phyloP scores from a whole-genome alignment of 92 coral and sea anemone species.

The Phenganax stokvisi region DNA sequence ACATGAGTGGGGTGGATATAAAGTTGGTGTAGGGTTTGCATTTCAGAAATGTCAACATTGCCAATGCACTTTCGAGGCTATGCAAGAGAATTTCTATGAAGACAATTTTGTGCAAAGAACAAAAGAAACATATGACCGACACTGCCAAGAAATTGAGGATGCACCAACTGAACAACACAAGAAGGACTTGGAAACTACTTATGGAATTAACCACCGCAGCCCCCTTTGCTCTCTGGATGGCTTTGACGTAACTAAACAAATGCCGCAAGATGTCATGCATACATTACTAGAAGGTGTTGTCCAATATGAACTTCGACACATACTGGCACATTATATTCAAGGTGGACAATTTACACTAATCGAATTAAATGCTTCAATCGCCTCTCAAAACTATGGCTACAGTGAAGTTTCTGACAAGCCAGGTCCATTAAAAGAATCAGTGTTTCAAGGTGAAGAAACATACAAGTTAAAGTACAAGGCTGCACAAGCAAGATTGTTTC shows the following conservation, averaged over 20 bases:
- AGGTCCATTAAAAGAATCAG: constrained; percentile 29
- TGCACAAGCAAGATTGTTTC: constrained; percentile 34
- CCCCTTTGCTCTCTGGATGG: not conserved
- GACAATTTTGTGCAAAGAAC: no score
- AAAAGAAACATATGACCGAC: no score
- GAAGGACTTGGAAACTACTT: not conserved
- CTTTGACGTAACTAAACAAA: no score
- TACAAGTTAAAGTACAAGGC: constrained; percentile 42
- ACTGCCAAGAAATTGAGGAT: no score
- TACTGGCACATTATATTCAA: constrained; percentile 8
- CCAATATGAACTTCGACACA: not conserved
- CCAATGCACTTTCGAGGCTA: no score
- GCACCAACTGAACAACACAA: not conserved
- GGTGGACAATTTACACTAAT: constrained; percentile 3
- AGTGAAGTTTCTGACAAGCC: constrained; percentile 39
- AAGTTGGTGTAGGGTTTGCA: no score
- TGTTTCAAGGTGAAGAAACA: constrained; percentile 27
- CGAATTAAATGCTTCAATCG: constrained; percentile 16
- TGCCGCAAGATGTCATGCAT: not conserved
- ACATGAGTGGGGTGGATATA: no score
- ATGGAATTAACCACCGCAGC: constrained; percentile 7
- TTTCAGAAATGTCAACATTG: no score
- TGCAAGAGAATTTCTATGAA: no score
- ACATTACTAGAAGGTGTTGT: not conserved
- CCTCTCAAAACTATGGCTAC: constrained; percentile 37